A percentile compares a stretch with the other conserved stretches of the same genome.
phyloP scores from a whole-genome alignment of 2,797 vertebrate species.

The Myotis myotis region DNA sequence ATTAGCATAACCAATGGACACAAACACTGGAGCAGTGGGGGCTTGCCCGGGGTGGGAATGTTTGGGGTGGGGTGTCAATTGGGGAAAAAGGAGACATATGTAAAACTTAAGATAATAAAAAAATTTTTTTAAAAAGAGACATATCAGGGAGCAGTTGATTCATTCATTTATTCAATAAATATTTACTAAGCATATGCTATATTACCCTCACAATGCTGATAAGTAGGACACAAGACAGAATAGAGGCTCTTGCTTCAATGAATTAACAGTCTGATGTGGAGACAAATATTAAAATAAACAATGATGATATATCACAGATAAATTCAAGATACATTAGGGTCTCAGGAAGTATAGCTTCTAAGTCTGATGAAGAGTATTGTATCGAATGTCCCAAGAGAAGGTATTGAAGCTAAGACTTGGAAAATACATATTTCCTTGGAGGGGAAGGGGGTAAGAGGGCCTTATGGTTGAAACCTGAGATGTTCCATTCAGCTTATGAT shows the following conservation, averaged over 20 bases:
- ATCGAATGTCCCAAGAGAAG: not conserved
- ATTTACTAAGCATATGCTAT: not conserved
- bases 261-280: not conserved
- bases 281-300: not conserved
- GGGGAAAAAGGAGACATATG: no score
- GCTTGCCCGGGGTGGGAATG: no score
- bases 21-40: no score
- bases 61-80: no score
- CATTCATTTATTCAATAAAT: not conserved
- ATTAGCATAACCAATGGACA: no score
- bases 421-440: not conserved
- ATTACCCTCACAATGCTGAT: not conserved
- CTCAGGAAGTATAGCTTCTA: not conserved
- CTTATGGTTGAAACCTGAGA: not conserved
- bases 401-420: not conserved
- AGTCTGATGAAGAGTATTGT: not conserved
- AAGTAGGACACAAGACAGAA: not conserved
- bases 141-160: not conserved
- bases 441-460: not conserved
- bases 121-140: not conserved
- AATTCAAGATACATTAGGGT: not conserved
- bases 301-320: not conserved
- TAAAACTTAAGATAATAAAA: no score
- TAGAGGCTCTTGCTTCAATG: not conserved
- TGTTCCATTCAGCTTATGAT: not conserved